Percentiles rank a stretch among this genome's conserved stretches.
Conservation (phyloP, 2,888 invertebrate genomes). For the Tinea semifulvella region DNA sequence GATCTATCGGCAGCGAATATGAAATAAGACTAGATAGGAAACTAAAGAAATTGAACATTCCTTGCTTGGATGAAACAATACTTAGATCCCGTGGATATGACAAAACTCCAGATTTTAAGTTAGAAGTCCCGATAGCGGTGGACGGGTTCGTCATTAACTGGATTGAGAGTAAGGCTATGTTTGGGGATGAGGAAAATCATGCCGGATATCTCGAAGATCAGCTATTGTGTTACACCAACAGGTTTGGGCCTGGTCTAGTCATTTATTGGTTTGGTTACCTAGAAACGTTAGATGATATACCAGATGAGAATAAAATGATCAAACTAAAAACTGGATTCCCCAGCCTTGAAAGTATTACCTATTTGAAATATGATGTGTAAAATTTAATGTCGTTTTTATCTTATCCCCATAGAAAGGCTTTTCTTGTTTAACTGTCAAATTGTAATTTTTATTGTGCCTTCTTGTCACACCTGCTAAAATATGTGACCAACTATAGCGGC, state of each 20-base stretch:
- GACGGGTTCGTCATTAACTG: conserved; percentile 89
- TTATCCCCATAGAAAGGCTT: no score
- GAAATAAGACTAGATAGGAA: conserved; percentile 77
- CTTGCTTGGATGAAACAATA: conserved; percentile 77
- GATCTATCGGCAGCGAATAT: conserved; percentile 85
- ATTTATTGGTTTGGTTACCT: conserved; percentile 96
- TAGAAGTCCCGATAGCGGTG: conserved; percentile 87
- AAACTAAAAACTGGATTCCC: conserved; percentile 66
- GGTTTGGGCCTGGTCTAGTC: conserved; percentile 93
- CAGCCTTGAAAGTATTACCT: no score
- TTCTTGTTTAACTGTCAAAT: no score
- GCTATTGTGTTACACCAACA: conserved; percentile 89
- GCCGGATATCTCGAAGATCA: conserved; percentile 84
- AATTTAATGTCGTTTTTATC: no score
- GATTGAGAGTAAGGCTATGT: conserved; percentile 97
- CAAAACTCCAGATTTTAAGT: conserved; percentile 93
- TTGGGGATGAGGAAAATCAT: conserved; percentile 87
- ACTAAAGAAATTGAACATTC: conserved; percentile 55
- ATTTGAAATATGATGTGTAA: no score
- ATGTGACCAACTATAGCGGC: no score
- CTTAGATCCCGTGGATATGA: conserved; percentile 87
- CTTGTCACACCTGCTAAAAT: no score
- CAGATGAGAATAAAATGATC: conserved; percentile 71
- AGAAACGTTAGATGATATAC: conserved; percentile 72
- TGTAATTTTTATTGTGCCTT: no score